Evolutionary conservation across 2,888 invertebrate species (phyloP).

Genomic region (Epinotia bilunana): DNA sequence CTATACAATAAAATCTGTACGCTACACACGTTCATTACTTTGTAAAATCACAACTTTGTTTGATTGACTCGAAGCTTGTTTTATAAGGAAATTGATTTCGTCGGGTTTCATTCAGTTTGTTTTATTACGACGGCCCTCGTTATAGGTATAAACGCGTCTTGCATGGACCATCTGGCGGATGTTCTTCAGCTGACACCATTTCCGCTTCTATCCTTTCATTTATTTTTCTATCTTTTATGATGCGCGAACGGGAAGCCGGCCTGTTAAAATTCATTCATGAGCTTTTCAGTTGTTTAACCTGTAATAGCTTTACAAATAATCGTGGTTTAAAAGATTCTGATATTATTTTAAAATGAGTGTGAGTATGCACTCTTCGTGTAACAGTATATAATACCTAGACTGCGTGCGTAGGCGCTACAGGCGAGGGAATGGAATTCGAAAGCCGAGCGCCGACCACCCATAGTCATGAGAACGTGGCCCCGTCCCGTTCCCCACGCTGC

Average conservation of each 20-base stretch:
- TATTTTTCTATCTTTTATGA: conserved; percentile 76
- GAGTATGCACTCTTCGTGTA: conserved; percentile 18
- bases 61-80: conserved; percentile 17
- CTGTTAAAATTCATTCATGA: conserved; percentile 69
- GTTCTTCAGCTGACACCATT: conserved; percentile 78
- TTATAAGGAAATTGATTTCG: conserved; percentile 10
- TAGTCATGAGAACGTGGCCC: conserved; percentile 81
- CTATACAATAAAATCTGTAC: conserved; percentile 17
- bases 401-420: conserved; percentile 77
- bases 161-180: conserved; percentile 79
- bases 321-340: neutral
- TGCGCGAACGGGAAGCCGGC: conserved; percentile 66
- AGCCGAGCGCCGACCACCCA: conserved; percentile 83
- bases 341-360: neutral
- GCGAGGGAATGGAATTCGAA: conserved; percentile 83
- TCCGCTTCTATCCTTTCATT: conserved; percentile 75
- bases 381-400: conserved; percentile 42
- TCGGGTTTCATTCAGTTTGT: conserved; percentile 39
- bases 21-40: neutral
- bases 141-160: conserved; percentile 54
- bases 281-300: conserved; percentile 48
- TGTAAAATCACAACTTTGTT: conserved; percentile 20
- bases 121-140: conserved; percentile 39
- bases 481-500: conserved; percentile 81
- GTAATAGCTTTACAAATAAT: conserved; percentile 43